phyloP scores from a whole-genome alignment of 2,113 vertebrate species.

The Corythaixoides concolor region DNA sequence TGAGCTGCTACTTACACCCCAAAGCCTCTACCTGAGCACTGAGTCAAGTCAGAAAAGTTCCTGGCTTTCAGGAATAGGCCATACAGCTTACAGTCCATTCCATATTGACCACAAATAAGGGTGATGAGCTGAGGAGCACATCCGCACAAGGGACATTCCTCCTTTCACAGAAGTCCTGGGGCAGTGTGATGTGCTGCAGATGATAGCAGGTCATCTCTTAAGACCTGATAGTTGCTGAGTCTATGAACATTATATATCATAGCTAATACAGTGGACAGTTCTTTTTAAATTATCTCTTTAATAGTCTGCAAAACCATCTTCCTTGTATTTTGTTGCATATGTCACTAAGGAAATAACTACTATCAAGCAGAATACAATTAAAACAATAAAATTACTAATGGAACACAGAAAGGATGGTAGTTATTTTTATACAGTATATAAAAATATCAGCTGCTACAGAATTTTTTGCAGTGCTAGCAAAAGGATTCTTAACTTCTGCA shows the following conservation, averaged over 20 bases:
- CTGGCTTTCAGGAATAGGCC: neutral
- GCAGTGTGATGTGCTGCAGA: neutral
- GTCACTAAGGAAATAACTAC: constrained; percentile 25
- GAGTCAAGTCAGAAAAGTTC: neutral
- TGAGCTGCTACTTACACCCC: neutral
- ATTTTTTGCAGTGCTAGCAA: constrained; percentile 21
- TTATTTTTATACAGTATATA: constrained; percentile 27
- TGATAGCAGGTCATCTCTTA: neutral
- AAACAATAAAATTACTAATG: constrained; percentile 40
- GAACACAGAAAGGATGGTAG: neutral
- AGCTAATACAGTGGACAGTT: neutral
- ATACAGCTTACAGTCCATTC: neutral
- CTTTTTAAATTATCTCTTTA: constrained; percentile 4
- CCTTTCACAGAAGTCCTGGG: neutral
- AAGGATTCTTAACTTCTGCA: neutral
- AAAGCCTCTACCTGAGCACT: neutral
- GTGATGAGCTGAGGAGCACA: neutral
- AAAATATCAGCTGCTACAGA: constrained; percentile 33
- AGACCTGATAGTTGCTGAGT: neutral
- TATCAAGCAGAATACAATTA: constrained; percentile 18
- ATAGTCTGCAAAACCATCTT: neutral
- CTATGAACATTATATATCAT: neutral
- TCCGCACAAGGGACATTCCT: neutral
- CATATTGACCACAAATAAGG: neutral
- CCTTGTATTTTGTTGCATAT: constrained; percentile 9